These are phyloP conservation scores for Centropyge bicolor DNA, from an alignment of 2,797 vertebrate genomes.

Conservation along the genomic window DNA sequence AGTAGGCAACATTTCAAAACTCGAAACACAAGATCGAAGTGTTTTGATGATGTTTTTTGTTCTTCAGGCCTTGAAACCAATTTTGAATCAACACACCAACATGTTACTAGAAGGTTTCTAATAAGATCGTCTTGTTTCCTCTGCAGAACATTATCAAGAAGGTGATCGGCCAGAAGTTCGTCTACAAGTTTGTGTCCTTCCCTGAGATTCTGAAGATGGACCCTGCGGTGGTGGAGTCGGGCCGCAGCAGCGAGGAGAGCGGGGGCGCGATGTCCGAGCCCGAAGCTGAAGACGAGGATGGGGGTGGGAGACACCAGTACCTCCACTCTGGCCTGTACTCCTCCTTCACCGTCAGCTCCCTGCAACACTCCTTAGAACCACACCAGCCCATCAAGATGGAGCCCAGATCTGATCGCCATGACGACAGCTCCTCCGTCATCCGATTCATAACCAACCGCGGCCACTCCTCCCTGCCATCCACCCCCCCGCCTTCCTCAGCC, in stretches of 20 bases:
- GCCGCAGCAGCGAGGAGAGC: constrained; percentile 87
- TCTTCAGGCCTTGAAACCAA: background rate
- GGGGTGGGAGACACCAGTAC: constrained; percentile 89
- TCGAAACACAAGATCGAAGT: background rate
- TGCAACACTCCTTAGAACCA: constrained; percentile 88
- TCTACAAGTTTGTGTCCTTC: constrained; percentile 98
- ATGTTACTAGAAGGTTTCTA: background rate
- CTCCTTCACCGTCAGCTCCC: constrained; percentile 91
- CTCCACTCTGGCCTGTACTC: constrained; percentile 93
- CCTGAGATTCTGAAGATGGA: constrained; percentile 97
- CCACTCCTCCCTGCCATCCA: constrained; percentile 87
- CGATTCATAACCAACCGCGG: constrained; percentile 64
- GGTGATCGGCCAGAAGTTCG: constrained; percentile 97
- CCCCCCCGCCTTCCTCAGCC: constrained; percentile 81
- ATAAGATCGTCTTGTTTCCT: background rate
- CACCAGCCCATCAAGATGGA: constrained; percentile 90
- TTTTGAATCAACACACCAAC: background rate
- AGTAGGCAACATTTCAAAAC: constrained; percentile 83
- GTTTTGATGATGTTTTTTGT: constrained; percentile 7
- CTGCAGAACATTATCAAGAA: constrained; percentile 98
- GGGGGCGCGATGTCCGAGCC: constrained; percentile 87
- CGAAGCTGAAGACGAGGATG: constrained; percentile 87
- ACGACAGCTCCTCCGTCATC: constrained; percentile 91
- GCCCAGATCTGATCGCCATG: constrained; percentile 64
- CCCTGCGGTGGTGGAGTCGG: constrained; percentile 90